Evolutionary conservation across 2,888 invertebrate genomes (phyloP).

Genomic region (Germaria angustata): DNA sequence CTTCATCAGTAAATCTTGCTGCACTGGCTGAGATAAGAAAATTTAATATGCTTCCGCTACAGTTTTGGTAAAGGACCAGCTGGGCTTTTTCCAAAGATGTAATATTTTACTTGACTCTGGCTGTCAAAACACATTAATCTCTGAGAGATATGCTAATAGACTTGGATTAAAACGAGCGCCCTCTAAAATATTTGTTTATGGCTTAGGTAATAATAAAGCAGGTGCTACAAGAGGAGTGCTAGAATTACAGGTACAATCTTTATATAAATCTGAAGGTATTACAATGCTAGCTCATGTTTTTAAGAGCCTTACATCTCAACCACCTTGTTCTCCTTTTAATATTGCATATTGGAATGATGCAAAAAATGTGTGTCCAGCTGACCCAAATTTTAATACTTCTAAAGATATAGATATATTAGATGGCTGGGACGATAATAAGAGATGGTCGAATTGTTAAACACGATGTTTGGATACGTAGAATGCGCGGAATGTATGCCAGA

Average conservation of each 20-base stretch:
- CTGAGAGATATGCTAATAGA: constrained; percentile 7
- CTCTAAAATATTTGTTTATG: constrained; percentile 18
- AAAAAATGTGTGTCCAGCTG: constrained; percentile 33
- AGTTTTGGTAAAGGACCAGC: constrained; percentile 1
- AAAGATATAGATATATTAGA: constrained; percentile 37
- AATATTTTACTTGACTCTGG: constrained; percentile 28
- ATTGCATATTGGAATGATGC: constrained; percentile 37
- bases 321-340: constrained; percentile 10
- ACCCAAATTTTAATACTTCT: constrained; percentile 31
- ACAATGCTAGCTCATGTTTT: constrained; percentile 15
- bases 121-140: constrained; percentile 25
- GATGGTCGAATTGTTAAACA: constrained; percentile 27
- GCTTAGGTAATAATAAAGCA: constrained; percentile 17
- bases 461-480: constrained; percentile 27
- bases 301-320: constrained; percentile 17
- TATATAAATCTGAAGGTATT: neutral
- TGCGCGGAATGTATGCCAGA: neutral
- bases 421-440: constrained; percentile 18
- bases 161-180: constrained; percentile 30
- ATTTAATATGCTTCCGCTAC: constrained; percentile 24
- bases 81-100: constrained; percentile 6
- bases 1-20: neutral
- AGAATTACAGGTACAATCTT: constrained; percentile 5
- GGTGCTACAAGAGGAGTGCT: constrained; percentile 20
- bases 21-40: neutral